Evolutionary conservation across 2,113 vertebrate species (phyloP).

Genomic region (Grallaria varia): DNA sequence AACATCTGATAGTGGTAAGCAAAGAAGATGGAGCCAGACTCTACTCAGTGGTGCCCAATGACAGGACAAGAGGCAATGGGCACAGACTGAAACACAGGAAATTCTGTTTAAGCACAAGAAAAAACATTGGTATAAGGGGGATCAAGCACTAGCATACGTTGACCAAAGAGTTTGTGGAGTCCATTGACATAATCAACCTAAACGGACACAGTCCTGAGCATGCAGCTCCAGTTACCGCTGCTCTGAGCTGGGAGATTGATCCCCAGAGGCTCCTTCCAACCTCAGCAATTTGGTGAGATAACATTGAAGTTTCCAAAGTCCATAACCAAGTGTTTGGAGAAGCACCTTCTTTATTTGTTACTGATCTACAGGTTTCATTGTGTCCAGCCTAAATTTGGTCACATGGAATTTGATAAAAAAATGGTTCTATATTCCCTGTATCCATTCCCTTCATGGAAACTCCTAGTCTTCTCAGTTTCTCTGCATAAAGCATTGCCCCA

Average conservation of each 20-base stretch:
- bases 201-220: neutral
- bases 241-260: neutral
- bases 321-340: neutral
- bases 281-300: neutral
- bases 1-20: neutral
- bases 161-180: neutral
- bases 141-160: rapidly evolving
- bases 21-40: neutral
- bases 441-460: neutral
- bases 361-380: neutral
- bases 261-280: neutral
- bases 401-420: neutral
- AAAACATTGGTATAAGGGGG: neutral
- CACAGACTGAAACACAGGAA: neutral
- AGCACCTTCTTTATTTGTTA: neutral
- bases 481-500: neutral
- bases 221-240: neutral
- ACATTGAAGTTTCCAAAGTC: neutral
- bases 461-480: neutral
- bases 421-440: neutral
- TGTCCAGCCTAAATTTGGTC: neutral
- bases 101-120: neutral
- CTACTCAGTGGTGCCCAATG: neutral
- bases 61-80: neutral
- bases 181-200: neutral